Evolutionary conservation across 2,888 invertebrate species (phyloP), one percentile per base, ranked within the genome.

Genomic region (Aphidoletes aphidimyza): DNA sequence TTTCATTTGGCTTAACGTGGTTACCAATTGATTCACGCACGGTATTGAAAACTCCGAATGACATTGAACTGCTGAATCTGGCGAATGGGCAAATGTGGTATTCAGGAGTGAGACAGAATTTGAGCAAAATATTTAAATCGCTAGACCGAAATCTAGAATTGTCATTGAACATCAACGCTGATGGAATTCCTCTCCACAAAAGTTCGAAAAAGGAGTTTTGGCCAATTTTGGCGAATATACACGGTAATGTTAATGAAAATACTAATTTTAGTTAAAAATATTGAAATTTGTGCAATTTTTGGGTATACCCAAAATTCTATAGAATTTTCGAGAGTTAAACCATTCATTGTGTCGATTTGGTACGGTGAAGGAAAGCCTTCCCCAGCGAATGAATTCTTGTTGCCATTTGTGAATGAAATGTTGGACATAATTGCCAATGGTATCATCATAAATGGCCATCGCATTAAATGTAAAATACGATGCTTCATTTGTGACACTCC

Each of bases 61-160:
- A 8, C 14, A 37, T 84, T 17, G 22, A 84, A 49, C n/a, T 37
- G 26, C n/a, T 45, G 26, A n/a, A 19, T 0, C 36, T 84, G 45
- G 84, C 78, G 0, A 47, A 78, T 83, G 84, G 84, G 22, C 81
- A 83, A 84, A 26, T 83, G 14, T 84, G 84, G 84, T 84, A 81
- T 59, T 22, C 78, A 47, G 84, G 84, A 17, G 8, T 84, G 17
- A 42, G 30, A 49, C 6, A 47, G n/a, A 36, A 17, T 36, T 49
- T 84, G 5, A n/a, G 17, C 1, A 22, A 22, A 47, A 83, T 34
- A 19, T 84, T 84, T 49, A 17, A 34, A 1, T 22, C 81, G 22
- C 11, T 84, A 1, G 26, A 83, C 14, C 9, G n/a, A 19, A 30
- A 36, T 26, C n/a, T 78, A 0, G 26, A 9, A 26, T 39, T 84